Evolutionary conservation across 2,888 invertebrate genomes (phyloP).

Genomic region (Leucoptera coffeella): DNA sequence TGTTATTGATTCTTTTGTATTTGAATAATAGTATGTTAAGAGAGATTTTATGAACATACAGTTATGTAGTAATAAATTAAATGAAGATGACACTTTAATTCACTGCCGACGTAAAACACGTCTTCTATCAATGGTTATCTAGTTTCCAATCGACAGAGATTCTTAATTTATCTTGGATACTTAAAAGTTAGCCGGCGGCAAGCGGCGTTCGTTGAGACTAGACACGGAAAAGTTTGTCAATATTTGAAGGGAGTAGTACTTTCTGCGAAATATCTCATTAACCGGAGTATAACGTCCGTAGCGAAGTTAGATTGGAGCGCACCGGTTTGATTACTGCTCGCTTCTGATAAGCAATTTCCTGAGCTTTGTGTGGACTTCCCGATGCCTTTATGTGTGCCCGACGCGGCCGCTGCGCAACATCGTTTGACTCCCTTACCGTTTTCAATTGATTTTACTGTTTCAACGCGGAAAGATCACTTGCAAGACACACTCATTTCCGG

Average conservation of each 20-base stretch:
- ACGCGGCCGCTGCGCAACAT: not conserved
- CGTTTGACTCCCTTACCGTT: conserved; percentile 7
- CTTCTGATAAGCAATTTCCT: conserved; percentile 47
- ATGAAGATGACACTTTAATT: no score
- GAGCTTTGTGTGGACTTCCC: conserved; percentile 34
- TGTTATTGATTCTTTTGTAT: no score
- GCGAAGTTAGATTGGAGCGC: conserved; percentile 36
- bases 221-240: conserved; percentile 18
- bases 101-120: no score
- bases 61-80: no score
- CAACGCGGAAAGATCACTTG: conserved; percentile 1
- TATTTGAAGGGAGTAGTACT: conserved; percentile 18
- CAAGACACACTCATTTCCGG: conserved; percentile 3
- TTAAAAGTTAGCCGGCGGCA: conserved; percentile 14
- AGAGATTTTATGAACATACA: no score
- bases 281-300: conserved; percentile 15
- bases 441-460: conserved; percentile 23
- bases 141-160: conserved; percentile 6
- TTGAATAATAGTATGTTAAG: no score
- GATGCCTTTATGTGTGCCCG: conserved; percentile 9
- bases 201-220: conserved; percentile 9
- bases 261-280: conserved; percentile 33
- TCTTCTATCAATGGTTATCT: no score
- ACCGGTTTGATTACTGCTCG: conserved; percentile 25
- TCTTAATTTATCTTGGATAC: conserved; percentile 21